Base-by-base conservation (phyloP, 2,797 vertebrate species). In the Calcarius lapponicus region DNA sequence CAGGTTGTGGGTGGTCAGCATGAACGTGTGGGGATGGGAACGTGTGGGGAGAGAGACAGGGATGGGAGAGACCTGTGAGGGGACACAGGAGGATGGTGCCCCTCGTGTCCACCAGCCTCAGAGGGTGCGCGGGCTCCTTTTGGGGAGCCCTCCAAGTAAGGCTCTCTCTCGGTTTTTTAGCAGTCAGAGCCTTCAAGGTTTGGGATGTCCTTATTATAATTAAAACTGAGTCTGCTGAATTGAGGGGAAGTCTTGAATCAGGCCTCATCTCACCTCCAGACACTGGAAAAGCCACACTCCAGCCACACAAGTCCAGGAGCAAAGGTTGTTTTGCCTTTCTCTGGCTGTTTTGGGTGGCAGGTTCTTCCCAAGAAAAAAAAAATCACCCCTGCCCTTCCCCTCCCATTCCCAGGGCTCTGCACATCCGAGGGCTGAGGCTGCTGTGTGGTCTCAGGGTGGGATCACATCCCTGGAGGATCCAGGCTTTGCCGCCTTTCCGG, bases 41-140 rank as follows among this genome's bases (percentile, higher is more conserved):
- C 0, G 0, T 0, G 1, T 18, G 29, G 69, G 26, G 48, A 62
- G 65, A 69, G 38, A 24, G 45, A 8, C 6, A 3, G 16, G 36
- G 24, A 14, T 32, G 17, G 62, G 9, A 47, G 65, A 78, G 16
- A 45, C 8, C 11, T 0, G 1, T 8, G 11, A 57, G 25, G 24
- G 28, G 18, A 48, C 29, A 6, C 0, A 36, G 11, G 28, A 76
- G 17, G 15, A 19, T 1, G 8, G 21, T 50, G 62, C 5, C 14
- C 18, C 38, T 18, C 38, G 6, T 32, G 47, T 57, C 38, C 50
- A 29, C 19, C 61, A 58, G 53, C 17, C 25, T 47, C 10, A 50
- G 13, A 13, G 11, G 2, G 22, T 32, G 18, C 76, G 14, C 0
- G 0, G 38, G 13, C 11, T 90, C 14, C 42, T 67, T n/a, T 18